These are phyloP conservation scores for Eretmocerus hayati DNA, from an alignment of 2,888 invertebrate genomes.

Conservation along the genomic window DNA sequence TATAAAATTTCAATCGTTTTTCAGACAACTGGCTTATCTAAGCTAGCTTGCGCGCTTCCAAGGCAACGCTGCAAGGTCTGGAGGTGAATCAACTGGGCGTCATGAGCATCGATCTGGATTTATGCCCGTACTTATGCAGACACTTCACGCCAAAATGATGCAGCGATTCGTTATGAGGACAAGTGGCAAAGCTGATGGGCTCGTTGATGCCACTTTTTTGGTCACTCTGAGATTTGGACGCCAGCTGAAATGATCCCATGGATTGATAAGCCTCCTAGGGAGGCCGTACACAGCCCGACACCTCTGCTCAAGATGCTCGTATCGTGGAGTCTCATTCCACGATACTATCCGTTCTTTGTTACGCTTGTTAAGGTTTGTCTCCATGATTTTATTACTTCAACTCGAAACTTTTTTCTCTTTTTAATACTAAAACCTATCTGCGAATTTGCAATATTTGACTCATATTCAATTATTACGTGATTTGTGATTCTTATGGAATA, in stretches of 20 bases:
- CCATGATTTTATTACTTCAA: too few species aligned
- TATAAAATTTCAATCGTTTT: too few species aligned
- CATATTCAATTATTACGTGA: too few species aligned
- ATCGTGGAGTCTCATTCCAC: constrained; percentile 73
- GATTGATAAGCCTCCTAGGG: constrained; percentile 65
- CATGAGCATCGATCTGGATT: constrained; percentile 69
- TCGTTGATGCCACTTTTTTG: too few species aligned
- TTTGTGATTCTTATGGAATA: too few species aligned
- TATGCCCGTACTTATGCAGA: constrained; percentile 69
- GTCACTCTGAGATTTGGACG: too few species aligned
- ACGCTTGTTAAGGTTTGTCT: constrained; percentile 45
- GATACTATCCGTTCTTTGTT: constrained; percentile 66
- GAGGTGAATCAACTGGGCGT: constrained; percentile 63
- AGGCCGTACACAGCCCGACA: constrained; percentile 79
- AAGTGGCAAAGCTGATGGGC: constrained; percentile 64
- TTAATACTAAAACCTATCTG: too few species aligned
- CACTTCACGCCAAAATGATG: constrained; percentile 83
- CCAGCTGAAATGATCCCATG: constrained; percentile 76
- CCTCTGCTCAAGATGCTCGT: constrained; percentile 71
- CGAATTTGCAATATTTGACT: too few species aligned
- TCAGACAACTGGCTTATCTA: too few species aligned
- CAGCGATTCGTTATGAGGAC: constrained; percentile 66
- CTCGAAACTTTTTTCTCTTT: too few species aligned
- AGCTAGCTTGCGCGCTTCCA: constrained; percentile 75
- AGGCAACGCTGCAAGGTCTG: constrained; percentile 54